These are phyloP conservation scores for Sipha flava DNA, from an alignment of 1,140 invertebrate genomes.

Conservation along the genomic window DNA sequence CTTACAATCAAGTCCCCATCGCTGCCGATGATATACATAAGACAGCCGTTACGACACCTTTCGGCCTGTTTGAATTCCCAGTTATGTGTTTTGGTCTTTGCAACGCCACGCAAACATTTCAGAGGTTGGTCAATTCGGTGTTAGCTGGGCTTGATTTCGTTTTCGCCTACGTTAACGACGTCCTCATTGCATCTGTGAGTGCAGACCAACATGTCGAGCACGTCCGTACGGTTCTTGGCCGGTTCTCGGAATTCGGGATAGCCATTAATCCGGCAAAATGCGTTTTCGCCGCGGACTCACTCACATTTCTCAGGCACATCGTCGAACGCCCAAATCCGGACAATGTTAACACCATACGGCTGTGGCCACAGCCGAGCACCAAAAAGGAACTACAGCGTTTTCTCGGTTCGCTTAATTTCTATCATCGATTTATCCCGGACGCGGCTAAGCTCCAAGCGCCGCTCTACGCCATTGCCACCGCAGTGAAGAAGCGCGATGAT, in stretches of 20 bases:
- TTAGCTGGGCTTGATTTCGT: conserved; percentile 40
- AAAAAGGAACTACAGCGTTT: conserved; percentile 35
- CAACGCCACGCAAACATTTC: conserved; percentile 45
- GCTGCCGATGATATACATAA: conserved; percentile 41
- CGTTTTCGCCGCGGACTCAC: conserved; percentile 37
- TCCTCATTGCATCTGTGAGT: conserved; percentile 40
- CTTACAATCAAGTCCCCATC: conserved; percentile 47
- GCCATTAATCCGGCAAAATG: conserved; percentile 41
- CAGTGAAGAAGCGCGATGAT: background rate
- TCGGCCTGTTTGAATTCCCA: conserved; percentile 42
- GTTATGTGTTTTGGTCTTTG: conserved; percentile 45
- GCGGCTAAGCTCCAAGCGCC: conserved; percentile 17
- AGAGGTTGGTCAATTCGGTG: conserved; percentile 47
- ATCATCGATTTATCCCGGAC: conserved; percentile 33
- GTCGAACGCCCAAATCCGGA: conserved; percentile 39
- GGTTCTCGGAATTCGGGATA: conserved; percentile 39
- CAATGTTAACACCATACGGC: conserved; percentile 35
- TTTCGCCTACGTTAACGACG: conserved; percentile 43
- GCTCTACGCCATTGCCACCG: background rate
- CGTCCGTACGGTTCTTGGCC: conserved; percentile 35
- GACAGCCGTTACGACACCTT: conserved; percentile 42
- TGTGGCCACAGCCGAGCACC: background rate
- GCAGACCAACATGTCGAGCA: conserved; percentile 38
- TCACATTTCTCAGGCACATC: conserved; percentile 41
- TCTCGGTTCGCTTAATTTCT: conserved; percentile 36